Conservation (phyloP, 2,888 invertebrate genomes). For the Hyposoter didymator region DNA sequence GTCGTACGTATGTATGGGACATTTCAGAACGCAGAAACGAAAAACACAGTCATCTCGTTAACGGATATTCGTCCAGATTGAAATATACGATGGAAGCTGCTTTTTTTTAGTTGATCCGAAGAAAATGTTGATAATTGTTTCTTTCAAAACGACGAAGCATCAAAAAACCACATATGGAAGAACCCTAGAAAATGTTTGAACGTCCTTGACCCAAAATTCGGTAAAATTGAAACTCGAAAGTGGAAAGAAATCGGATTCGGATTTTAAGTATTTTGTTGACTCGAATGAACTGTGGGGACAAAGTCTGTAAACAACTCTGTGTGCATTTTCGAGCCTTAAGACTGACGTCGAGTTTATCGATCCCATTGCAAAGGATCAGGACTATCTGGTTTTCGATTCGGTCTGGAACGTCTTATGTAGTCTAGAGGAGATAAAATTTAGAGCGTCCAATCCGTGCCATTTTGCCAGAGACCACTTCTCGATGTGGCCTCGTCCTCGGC, state of each 20-base stretch:
- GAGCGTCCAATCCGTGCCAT: constrained; percentile 38
- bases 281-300: neutral
- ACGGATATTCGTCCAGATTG: neutral
- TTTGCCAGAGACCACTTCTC: constrained; percentile 49
- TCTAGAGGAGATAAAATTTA: constrained; percentile 24
- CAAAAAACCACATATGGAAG: neutral
- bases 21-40: neutral
- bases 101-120: too few relatives aligned
- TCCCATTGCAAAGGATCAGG: neutral
- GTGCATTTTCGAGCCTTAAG: neutral
- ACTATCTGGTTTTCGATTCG: neutral
- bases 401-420: constrained; percentile 6
- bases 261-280: neutral
- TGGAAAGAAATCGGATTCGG: neutral
- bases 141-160: neutral
- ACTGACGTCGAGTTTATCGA: neutral
- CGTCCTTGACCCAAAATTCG: neutral
- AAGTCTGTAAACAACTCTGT: neutral
- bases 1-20: constrained; percentile 15
- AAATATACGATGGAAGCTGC: neutral
- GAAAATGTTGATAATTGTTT: neutral
- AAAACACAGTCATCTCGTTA: neutral
- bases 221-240: neutral
- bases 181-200: neutral
- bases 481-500: constrained; percentile 53